Conservation (phyloP, 2,113 vertebrate species). For the Grammomys surdaster region DNA sequence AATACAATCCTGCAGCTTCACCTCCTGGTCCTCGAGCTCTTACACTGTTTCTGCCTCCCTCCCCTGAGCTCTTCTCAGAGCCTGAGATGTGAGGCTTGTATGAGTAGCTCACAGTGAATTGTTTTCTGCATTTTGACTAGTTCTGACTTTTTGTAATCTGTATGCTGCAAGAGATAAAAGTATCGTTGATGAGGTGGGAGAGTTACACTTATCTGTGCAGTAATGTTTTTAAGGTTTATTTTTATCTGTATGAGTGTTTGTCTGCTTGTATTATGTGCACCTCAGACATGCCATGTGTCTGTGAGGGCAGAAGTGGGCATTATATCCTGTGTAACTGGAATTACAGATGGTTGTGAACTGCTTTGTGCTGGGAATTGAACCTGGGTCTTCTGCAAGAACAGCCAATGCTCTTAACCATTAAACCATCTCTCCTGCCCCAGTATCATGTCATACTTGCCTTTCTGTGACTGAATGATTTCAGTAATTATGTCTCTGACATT, state of each 20-base stretch:
- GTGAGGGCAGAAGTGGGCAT: not conserved
- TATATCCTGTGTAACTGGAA: not conserved
- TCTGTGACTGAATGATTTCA: not conserved
- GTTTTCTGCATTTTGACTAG: not conserved
- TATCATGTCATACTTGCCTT: not conserved
- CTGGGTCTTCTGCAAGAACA: not conserved
- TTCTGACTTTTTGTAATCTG: not conserved
- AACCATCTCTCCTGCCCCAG: not conserved
- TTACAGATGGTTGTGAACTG: not conserved
- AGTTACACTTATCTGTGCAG: not conserved
- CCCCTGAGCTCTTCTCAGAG: not conserved
- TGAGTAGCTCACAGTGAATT: not conserved
- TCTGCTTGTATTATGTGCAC: not conserved
- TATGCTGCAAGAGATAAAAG: not conserved
- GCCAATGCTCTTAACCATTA: not conserved
- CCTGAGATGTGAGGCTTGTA: not conserved
- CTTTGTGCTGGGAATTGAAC: not conserved
- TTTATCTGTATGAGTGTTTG: not conserved
- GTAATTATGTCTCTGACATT: constrained; percentile 1
- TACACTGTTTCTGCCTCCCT: not conserved
- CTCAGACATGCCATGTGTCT: not conserved
- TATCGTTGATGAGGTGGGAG: not conserved
- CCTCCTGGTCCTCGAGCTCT: not conserved
- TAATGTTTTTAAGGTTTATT: not conserved
- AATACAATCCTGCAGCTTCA: not conserved